Evolutionary conservation across 2,888 invertebrate species (phyloP), one percentile per base, ranked within the genome.

Genomic region (Diarsia mendica): DNA sequence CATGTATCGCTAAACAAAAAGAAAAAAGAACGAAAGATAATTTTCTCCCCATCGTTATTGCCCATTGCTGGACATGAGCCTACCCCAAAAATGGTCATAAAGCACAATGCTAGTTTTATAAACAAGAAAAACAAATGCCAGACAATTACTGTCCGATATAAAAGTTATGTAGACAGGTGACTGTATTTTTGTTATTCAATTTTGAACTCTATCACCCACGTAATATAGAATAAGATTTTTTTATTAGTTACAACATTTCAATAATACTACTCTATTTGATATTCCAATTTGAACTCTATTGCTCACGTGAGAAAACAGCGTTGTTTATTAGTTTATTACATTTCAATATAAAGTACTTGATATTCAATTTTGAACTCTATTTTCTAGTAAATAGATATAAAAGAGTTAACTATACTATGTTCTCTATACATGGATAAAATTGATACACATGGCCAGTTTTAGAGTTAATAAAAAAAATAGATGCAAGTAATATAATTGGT

Each of bases 71-170:
- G 63, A 72, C 4, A n/a, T n/a, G n/a, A 28, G 11, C 11, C n/a
- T 46, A 0, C 4, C 49, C 5, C 20, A 55, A 49, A 74, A 70
- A 51, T 61, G 49, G 60, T 8, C 11, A 66, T 44, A 74, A 66
- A 60, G 8, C 58, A 49, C 65, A 49, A 51, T 33, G 20, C 75
- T 61, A 61, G 46, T n/a, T 23, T 33, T 51, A 4, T n/a, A 51
- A 20, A 20, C n/a, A 75, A 63, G 11, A 75, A 75, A 66, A 75
- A 60, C 74, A 72, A 74, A 75, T 55, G 23, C 20, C 28, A 20
- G 1, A 46, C 51, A 18, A 75, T 60, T 60, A 51, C 44, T 60
- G n/a, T n/a, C 20, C 8, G 39, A 15, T 46, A 44, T 33, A 60
- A 75, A 66, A 51, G 28, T 23, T 44, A 33, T 15, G 33, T 61